These are phyloP conservation scores for Teleogryllus oceanicus DNA, from an alignment of 2,888 invertebrate species.

Conservation along the genomic window DNA sequence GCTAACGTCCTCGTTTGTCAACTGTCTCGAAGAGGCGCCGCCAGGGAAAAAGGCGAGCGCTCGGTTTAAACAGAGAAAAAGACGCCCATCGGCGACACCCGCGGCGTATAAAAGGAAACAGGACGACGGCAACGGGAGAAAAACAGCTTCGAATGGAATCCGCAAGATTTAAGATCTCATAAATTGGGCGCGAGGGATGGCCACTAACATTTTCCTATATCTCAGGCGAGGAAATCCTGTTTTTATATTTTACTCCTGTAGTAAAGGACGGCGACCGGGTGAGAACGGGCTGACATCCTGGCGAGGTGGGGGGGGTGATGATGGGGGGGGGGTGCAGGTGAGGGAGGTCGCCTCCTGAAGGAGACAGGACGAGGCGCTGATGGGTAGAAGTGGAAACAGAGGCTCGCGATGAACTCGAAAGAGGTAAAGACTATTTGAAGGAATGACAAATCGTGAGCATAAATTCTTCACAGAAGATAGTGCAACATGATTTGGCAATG, in stretches of 20 bases:
- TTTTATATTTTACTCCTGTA: conserved; percentile 4
- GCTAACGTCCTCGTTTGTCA: conserved; percentile 18
- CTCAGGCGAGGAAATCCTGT: not conserved
- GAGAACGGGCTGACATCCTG: not conserved
- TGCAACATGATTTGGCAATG: too few species aligned
- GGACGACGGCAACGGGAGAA: not conserved
- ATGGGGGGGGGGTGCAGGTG: not conserved
- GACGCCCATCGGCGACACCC: not conserved
- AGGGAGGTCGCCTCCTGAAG: not conserved
- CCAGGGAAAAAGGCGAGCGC: not conserved
- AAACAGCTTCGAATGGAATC: conserved; percentile 18
- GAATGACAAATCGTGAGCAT: too few species aligned
- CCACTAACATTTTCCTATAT: conserved; percentile 18
- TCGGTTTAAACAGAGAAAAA: not conserved
- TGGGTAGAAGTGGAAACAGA: not conserved
- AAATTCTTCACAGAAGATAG: too few species aligned
- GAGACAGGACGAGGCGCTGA: not conserved
- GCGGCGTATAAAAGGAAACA: not conserved
- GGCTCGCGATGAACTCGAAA: not conserved
- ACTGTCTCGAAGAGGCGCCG: not conserved
- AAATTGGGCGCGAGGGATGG: conserved; percentile 18
- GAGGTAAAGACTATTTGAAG: too few species aligned
- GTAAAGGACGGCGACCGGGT: not conserved
- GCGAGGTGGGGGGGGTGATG: not conserved
- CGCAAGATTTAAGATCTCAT: conserved; percentile 6